phyloP scores from a whole-genome alignment of 2,113 vertebrate species.

The Calidris pugnax region DNA sequence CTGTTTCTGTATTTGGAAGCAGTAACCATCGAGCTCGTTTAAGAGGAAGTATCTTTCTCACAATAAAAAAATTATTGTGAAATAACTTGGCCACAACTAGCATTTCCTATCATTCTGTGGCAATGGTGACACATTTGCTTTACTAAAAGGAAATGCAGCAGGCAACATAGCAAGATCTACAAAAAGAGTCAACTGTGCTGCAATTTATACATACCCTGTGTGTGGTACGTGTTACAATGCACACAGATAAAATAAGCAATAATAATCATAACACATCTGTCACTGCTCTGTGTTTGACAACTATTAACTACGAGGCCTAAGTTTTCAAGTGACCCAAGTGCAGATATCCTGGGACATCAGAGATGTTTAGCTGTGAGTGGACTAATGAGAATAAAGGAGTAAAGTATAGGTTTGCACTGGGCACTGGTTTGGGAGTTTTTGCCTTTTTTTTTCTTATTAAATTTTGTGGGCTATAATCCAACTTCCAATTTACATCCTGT shows the following conservation, averaged over 20 bases:
- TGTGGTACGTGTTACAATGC: neutral
- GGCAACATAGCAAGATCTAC: neutral
- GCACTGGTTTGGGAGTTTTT: neutral
- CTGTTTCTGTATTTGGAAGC: neutral
- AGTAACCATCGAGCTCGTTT: neutral
- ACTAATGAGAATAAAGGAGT: neutral
- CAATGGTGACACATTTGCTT: neutral
- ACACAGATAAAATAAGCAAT: neutral
- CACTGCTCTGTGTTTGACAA: neutral
- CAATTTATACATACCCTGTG: neutral
- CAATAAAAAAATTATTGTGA: slow-evolving; percentile 2
- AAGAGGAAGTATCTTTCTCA: slow-evolving; percentile 28
- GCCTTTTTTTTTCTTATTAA: neutral
- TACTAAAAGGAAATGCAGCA: neutral
- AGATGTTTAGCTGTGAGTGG: neutral
- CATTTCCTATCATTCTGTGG: slow-evolving; percentile 12
- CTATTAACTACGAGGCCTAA: neutral
- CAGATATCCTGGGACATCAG: neutral
- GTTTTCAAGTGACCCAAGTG: neutral
- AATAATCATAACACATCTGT: neutral
- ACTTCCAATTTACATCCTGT: neutral
- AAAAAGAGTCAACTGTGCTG: neutral
- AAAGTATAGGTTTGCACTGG: neutral
- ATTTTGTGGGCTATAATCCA: neutral
- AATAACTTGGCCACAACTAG: neutral